phyloP scores from a whole-genome alignment of 2,888 invertebrate species.

The Scrobipalpa atriplicella region DNA sequence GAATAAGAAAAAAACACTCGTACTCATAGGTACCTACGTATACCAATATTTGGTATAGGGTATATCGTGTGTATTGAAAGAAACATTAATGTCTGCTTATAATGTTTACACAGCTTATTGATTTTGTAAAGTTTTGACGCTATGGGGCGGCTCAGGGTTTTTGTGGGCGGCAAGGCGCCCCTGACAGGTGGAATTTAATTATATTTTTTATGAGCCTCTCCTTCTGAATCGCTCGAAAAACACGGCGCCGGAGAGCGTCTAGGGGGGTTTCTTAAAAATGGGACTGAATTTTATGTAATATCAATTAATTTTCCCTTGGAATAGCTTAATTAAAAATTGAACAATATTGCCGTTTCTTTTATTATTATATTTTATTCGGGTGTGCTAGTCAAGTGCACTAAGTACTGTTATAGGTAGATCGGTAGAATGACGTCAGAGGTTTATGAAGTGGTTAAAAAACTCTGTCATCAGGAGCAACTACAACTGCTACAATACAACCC shows the following conservation, averaged over 20 bases:
- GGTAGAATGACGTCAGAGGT: too few relatives aligned
- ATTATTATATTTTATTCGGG: neutral
- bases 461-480: too few relatives aligned
- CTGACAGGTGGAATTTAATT: slow-evolving; percentile 34
- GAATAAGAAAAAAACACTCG: neutral
- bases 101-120: slow-evolving; percentile 62
- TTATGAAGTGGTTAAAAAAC: too few relatives aligned
- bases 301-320: neutral
- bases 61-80: slow-evolving; percentile 42
- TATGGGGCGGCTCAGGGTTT: slow-evolving; percentile 31
- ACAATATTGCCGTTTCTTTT: neutral
- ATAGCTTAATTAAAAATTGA: neutral
- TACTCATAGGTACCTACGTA: neutral
- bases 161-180: slow-evolving; percentile 31
- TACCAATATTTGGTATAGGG: too few relatives aligned
- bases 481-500: too few relatives aligned
- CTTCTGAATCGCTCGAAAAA: neutral
- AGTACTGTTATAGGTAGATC: too few relatives aligned
- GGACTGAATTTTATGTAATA: neutral
- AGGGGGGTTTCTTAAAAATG: neutral
- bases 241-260: too few relatives aligned
- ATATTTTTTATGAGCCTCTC: slow-evolving; percentile 3
- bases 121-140: slow-evolving; percentile 56
- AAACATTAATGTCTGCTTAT: slow-evolving; percentile 51
- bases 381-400: neutral